A percentile compares a stretch with the other conserved stretches of the same genome.
These are phyloP conservation scores for Diuraphis noxia DNA, from an alignment of 1,140 invertebrate species.

Conservation along the genomic window DNA sequence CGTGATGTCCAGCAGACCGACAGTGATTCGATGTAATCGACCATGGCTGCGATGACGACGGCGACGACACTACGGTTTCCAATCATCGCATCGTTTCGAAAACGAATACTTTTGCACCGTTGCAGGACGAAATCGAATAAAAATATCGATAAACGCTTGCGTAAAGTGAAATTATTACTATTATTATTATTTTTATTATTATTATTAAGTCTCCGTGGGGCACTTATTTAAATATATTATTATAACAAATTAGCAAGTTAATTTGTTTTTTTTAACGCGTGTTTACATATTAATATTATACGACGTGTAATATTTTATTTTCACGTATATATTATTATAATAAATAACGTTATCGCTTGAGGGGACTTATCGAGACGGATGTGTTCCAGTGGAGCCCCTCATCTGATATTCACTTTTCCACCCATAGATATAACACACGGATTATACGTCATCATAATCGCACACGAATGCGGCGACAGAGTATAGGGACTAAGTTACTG, in stretches of 20 bases:
- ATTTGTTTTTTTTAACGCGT: not conserved
- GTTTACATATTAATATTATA: not conserved
- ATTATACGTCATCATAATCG: not conserved
- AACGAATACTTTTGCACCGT: not conserved
- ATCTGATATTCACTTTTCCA: not conserved
- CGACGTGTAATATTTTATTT: not conserved
- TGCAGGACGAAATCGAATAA: not conserved
- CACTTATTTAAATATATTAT: not conserved
- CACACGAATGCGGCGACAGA: too few species aligned
- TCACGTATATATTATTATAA: not conserved
- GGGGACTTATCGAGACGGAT: slow-evolving; percentile 11
- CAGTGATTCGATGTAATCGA: slow-evolving; percentile 37
- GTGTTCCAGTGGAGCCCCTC: not conserved
- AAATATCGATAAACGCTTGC: not conserved
- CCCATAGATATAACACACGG: not conserved
- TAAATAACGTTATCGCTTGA: not conserved
- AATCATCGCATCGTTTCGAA: not conserved
- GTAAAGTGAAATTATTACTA: not conserved
- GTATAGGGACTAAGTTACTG: too few species aligned
- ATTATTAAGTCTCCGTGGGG: not conserved
- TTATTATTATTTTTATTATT: not conserved
- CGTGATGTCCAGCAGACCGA: slow-evolving; percentile 29
- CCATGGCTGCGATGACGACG: not conserved
- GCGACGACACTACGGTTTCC: not conserved
- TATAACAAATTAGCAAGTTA: not conserved